These are phyloP conservation scores for Thalassaphorura encarpata DNA, from an alignment of 1,140 invertebrate species.

Conservation along the genomic window DNA sequence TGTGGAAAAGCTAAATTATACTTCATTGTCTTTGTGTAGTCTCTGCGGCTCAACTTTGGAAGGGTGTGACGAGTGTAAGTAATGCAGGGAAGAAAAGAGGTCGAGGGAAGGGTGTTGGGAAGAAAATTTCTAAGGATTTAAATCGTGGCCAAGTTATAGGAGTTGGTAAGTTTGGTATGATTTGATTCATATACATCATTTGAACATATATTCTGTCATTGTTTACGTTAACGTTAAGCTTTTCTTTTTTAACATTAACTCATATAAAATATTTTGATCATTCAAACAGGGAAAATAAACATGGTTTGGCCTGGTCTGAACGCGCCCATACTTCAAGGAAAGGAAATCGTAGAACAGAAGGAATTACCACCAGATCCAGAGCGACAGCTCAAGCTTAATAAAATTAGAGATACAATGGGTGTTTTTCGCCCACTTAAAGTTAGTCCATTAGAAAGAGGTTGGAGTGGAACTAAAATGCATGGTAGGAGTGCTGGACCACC, in stretches of 20 bases:
- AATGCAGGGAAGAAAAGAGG: constrained; percentile 91
- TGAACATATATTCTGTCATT: background rate
- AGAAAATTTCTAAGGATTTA: constrained; percentile 65
- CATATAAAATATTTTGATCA: background rate
- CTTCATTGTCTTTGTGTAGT: constrained; percentile 44
- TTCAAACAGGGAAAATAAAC: constrained; percentile 52
- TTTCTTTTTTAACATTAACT: background rate
- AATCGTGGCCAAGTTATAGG: constrained; percentile 86
- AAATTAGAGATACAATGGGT: constrained; percentile 61
- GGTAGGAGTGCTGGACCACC: constrained; percentile 79
- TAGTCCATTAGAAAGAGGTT: constrained; percentile 74
- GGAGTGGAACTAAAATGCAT: constrained; percentile 67
- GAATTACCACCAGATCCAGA: constrained; percentile 60
- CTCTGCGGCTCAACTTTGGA: constrained; percentile 77
- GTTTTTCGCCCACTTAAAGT: constrained; percentile 50
- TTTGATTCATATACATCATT: background rate
- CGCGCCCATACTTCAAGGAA: constrained; percentile 64
- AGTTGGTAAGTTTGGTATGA: constrained; percentile 45
- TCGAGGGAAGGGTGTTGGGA: constrained; percentile 68
- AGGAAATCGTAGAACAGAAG: constrained; percentile 58
- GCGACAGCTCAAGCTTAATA: constrained; percentile 55
- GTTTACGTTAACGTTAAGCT: background rate
- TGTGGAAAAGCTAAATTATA: constrained; percentile 11
- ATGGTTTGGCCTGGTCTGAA: constrained; percentile 89
- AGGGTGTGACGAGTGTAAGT: constrained; percentile 86